Conservation (phyloP, 92 coral and sea anemone species). For the Epizoanthus scotinus region DNA sequence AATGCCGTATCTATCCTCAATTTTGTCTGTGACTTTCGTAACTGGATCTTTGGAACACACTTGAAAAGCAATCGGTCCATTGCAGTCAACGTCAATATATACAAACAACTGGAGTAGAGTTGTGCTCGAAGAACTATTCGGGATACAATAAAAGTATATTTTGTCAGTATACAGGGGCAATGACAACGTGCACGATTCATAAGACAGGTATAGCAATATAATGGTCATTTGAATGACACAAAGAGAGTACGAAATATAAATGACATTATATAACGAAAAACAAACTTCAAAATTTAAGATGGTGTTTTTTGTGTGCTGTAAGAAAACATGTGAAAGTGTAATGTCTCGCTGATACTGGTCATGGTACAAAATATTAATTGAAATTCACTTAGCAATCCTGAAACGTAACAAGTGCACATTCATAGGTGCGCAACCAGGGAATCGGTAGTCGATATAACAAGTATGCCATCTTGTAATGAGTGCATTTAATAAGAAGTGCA, state of each 20-base stretch:
- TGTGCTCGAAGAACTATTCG: background rate
- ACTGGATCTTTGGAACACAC: conserved; percentile 27
- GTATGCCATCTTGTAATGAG: background rate
- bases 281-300: too few species aligned
- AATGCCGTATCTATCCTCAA: conserved; percentile 26
- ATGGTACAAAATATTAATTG: too few species aligned
- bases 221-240: too few species aligned
- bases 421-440: too few species aligned
- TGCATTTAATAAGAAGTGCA: background rate
- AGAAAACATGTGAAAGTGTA: too few species aligned
- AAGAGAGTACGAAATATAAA: too few species aligned
- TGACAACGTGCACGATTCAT: background rate
- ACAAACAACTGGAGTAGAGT: conserved; percentile 29
- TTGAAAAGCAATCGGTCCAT: conserved; percentile 29
- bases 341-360: too few species aligned
- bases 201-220: background rate
- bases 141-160: background rate
- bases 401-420: too few species aligned
- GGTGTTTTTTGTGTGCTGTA: too few species aligned
- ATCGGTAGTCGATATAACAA: too few species aligned
- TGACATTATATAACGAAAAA: too few species aligned
- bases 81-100: conserved; percentile 10
- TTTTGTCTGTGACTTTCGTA: background rate
- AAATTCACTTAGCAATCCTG: too few species aligned
- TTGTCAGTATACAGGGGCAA: background rate